Percentiles rank a stretch among this genome's conserved stretches.
Evolutionary conservation across 2,113 vertebrate genomes (phyloP).

Genomic region (Todiramphus saurophagus): DNA sequence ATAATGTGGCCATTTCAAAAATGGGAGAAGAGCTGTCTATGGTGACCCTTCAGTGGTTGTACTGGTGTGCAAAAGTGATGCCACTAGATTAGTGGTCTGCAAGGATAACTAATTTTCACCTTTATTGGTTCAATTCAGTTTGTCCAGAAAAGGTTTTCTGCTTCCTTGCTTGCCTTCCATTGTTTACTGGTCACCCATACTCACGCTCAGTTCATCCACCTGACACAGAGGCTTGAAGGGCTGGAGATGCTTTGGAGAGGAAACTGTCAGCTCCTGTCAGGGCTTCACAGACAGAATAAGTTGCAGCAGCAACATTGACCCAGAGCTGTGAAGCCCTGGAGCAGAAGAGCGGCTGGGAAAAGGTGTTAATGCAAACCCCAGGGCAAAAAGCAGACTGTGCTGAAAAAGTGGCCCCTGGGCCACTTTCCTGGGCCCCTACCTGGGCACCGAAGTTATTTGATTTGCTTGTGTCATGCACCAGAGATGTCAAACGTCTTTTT

Average conservation of each 20-base stretch:
- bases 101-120: neutral
- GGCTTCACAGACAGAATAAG: neutral
- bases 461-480: neutral
- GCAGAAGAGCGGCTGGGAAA: neutral
- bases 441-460: too few species aligned
- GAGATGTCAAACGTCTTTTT: neutral
- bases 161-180: neutral
- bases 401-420: too few species aligned
- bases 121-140: neutral
- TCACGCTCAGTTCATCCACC: neutral
- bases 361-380: neutral
- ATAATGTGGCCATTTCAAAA: neutral
- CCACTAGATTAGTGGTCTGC: neutral
- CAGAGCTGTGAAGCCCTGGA: neutral
- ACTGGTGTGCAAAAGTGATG: neutral
- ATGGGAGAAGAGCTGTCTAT: neutral
- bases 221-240: neutral
- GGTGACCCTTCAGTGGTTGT: neutral
- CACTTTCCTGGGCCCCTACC: neutral
- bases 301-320: accelerated
- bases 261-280: neutral
- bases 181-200: neutral
- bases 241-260: neutral
- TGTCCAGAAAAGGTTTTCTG: neutral
- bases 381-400: neutral